phyloP scores from a whole-genome alignment of 2,113 vertebrate species.

The Equus quagga region DNA sequence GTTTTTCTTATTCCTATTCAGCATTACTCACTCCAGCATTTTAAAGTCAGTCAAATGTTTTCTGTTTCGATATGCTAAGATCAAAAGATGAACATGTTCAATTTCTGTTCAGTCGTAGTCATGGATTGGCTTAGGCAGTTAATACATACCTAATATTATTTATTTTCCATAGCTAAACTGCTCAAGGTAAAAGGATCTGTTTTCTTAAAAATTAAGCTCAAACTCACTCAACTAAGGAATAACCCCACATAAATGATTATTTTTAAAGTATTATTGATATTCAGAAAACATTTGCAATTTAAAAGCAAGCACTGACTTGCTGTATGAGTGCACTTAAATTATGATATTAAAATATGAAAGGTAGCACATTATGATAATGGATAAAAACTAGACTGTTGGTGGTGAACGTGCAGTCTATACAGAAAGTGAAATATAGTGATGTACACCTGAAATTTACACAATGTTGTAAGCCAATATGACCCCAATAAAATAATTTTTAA shows the following conservation, averaged over 20 bases:
- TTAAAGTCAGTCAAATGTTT: conserved; percentile 57
- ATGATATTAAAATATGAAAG: conserved; percentile 4
- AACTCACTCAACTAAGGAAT: background rate
- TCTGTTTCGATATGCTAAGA: conserved; percentile 32
- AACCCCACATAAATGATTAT: background rate
- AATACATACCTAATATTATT: conserved; percentile 24
- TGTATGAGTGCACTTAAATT: background rate
- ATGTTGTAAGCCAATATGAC: too few relatives aligned
- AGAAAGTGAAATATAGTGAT: too few relatives aligned
- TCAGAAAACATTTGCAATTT: conserved; percentile 39
- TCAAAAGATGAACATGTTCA: conserved; percentile 10
- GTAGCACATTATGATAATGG: background rate
- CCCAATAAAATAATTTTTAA: too few relatives aligned
- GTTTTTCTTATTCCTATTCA: conserved; percentile 46
- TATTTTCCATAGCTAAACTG: conserved; percentile 28
- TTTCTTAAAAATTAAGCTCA: conserved; percentile 43
- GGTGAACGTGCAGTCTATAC: too few relatives aligned
- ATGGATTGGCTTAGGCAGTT: background rate
- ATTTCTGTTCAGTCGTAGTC: background rate
- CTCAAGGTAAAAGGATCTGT: background rate
- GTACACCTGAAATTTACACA: too few relatives aligned
- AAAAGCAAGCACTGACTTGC: conserved; percentile 31
- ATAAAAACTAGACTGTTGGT: too few relatives aligned
- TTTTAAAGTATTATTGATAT: background rate
- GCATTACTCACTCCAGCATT: background rate